These are phyloP conservation scores for Brachyptera risi DNA, from an alignment of 2,888 invertebrate species.

Conservation along the genomic window DNA sequence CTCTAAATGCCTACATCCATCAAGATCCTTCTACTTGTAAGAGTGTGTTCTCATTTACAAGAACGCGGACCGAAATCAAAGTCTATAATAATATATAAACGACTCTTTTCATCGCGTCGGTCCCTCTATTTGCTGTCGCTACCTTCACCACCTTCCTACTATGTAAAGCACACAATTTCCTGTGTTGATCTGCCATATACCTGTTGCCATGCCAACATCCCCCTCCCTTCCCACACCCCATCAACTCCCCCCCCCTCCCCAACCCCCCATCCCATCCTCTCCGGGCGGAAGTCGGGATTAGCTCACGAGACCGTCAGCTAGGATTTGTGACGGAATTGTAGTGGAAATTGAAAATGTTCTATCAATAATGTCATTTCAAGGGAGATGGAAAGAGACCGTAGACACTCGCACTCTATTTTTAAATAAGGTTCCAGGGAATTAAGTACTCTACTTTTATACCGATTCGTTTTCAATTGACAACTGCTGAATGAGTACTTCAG, in stretches of 20 bases:
- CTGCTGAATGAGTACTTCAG: too few species aligned
- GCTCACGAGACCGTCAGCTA: background rate
- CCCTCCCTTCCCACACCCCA: background rate
- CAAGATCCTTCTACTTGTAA: too few species aligned
- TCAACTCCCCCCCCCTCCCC: background rate
- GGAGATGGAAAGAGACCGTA: background rate
- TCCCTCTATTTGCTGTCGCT: background rate
- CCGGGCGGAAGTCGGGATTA: conserved; percentile 7
- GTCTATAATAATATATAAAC: too few species aligned
- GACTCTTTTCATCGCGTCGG: too few species aligned
- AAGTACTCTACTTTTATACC: too few species aligned
- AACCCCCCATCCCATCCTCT: background rate
- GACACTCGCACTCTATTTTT: too few species aligned
- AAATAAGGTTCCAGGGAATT: too few species aligned
- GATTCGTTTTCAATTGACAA: too few species aligned
- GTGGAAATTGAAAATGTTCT: conserved; percentile 4
- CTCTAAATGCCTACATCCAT: too few species aligned
- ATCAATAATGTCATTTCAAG: conserved; percentile 10
- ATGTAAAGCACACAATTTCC: conserved; percentile 17
- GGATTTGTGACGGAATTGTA: conserved; percentile 5
- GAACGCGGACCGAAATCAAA: too few species aligned
- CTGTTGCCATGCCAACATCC: conserved; percentile 10
- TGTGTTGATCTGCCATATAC: conserved; percentile 3
- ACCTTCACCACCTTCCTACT: background rate
- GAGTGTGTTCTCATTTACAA: too few species aligned